Base-by-base conservation (phyloP, 1,140 invertebrate species). In the Anastrepha obliqua region DNA sequence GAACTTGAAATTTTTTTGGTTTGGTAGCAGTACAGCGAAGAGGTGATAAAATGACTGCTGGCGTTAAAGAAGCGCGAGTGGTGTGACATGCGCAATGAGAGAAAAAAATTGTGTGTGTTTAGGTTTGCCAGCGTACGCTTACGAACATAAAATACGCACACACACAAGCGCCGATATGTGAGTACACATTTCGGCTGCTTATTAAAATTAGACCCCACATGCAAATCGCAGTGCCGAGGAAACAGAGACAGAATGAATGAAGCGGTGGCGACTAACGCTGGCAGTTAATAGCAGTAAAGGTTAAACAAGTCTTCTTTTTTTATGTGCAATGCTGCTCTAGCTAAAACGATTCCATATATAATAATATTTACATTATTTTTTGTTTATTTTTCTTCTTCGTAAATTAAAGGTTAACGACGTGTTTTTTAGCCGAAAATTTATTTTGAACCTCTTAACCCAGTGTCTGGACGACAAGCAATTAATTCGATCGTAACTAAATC, bases 1-100 rank as follows among this genome's bases (percentile, higher is more conserved):
- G 47, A 81, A 81, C 74, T 55, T 81, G 74, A 81, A 81, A 55
- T 55, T 29, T 55, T 29, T 81, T 81, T 29, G 55, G 44, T 55
- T 81, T 51, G 74, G 2, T 20, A 81, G n/a, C 17, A 15, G n/a
- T 55, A 81, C 6, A 55, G n/a, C 17, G n/a, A 8, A 51, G 44
- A 55, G 47, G 17, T 39, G 15, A 81, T 81, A 81, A 81, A 81
- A 55, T n/a, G 0, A 11, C 15, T 9, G 70, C 15, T 17, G 11
- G 15, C 15, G 15, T 55, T 5, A 62, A 62, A 62, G 15, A 78
- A 13, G n/a, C 9, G 70, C 70, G 51, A 51, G 47, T 70, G 9
- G 67, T 17, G 42, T 47, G 67, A 44, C 67, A 74, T 74, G 67
- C 67, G 17, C 20, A 29, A 20, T 13, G 29, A 67, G 29, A 8